Percentiles rank a stretch among this genome's conserved stretches.
Conservation (phyloP, 2,797 vertebrate species). For the Hemibagrus guttatus region DNA sequence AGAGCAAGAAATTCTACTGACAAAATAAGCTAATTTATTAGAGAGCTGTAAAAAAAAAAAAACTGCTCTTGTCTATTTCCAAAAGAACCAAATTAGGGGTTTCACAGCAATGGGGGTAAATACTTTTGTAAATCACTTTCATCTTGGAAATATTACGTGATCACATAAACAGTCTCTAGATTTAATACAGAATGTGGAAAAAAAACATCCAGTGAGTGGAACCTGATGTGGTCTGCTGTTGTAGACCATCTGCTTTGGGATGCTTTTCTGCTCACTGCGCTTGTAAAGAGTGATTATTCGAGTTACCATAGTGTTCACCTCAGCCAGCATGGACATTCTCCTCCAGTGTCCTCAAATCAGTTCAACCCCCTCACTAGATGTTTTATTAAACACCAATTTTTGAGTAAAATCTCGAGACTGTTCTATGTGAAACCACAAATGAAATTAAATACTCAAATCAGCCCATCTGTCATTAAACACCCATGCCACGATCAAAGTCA, state of each 20-base stretch:
- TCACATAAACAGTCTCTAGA: not conserved
- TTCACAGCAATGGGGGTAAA: not conserved
- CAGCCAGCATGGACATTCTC: not conserved
- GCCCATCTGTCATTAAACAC: not conserved
- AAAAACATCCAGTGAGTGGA: not conserved
- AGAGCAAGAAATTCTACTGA: not conserved
- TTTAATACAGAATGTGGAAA: not conserved
- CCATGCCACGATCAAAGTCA: not conserved
- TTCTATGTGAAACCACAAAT: not conserved
- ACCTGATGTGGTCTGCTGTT: too few relatives aligned
- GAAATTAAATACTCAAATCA: not conserved
- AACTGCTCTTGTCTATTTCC: not conserved
- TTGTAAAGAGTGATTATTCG: too few relatives aligned
- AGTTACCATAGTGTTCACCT: too few relatives aligned
- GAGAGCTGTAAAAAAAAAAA: not conserved
- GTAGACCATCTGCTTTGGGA: too few relatives aligned
- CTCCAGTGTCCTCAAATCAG: not conserved
- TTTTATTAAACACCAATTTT: not conserved
- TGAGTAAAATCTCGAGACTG: not conserved
- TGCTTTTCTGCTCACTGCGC: too few relatives aligned
- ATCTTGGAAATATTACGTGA: too few relatives aligned
- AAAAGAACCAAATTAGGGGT: not conserved
- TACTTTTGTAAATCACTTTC: not conserved
- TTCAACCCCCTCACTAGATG: not conserved
- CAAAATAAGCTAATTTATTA: too few relatives aligned